Percentiles rank a stretch among this genome's conserved stretches.
Conservation (phyloP, 2,113 vertebrate species). For the Dasyornis broadbenti region DNA sequence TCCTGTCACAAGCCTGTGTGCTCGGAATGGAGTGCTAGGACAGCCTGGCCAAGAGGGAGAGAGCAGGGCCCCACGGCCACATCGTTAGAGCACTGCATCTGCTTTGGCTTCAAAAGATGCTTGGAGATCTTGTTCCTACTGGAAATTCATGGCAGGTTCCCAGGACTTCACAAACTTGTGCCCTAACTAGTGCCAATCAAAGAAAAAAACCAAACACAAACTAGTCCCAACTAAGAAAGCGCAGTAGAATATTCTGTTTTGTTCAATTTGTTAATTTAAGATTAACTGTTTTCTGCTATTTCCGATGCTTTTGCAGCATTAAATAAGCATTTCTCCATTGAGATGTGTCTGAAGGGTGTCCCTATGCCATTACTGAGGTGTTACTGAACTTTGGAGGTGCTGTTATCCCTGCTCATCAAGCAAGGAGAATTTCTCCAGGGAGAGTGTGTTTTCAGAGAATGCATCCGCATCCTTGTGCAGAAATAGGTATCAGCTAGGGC, state of each 20-base stretch:
- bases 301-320: background rate
- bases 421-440: background rate
- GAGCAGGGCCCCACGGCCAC: background rate
- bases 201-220: background rate
- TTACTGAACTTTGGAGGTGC: background rate
- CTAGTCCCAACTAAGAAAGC: background rate
- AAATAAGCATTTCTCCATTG: background rate
- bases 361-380: background rate
- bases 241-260: background rate
- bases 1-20: background rate
- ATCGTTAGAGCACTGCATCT: background rate
- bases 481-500: background rate
- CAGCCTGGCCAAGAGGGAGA: background rate
- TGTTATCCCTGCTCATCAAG: background rate
- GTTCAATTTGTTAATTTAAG: background rate
- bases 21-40: background rate
- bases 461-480: background rate
- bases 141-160: background rate
- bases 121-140: fast-evolving
- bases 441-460: background rate
- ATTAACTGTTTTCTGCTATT: background rate
- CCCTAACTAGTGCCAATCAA: background rate
- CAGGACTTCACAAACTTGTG: background rate
- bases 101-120: background rate
- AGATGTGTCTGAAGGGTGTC: background rate